Base-by-base conservation (phyloP, 2,113 vertebrate species). In the Prinia subflava region DNA sequence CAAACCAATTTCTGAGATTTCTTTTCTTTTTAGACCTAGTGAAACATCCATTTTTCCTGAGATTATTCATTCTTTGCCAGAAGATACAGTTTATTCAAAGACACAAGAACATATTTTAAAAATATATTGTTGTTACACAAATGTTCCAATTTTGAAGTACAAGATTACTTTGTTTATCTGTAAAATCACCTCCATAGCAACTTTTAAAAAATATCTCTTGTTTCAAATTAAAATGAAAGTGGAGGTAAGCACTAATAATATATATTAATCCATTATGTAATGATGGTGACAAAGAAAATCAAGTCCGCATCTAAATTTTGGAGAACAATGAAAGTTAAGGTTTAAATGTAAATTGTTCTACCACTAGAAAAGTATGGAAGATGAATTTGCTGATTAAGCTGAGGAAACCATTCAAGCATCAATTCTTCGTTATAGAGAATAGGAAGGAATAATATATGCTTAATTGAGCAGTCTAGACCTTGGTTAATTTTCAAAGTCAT, bases 351-450 rank as follows among this genome's bases (percentile, higher is more conserved):
- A 68, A 84, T 79, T 87, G 27, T 68, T 71, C 73, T 64, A n/a
- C 22, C 57, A 59, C 57, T 91, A 47, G 80, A 64, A 84, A 82
- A 57, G 22, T 68, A 71, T 17, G 5, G 49, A 87, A 91, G 77
- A 91, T 44, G 79, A 65, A 94, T 97, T 69, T 89, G 62, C 80
- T 95, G 94, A 92, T 94, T 87, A 95, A 92, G 46, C 41, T 82
- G 52, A 82, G 53, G 31, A 89, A 89, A 87, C 20, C 56, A 79
- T 60, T 92, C 65, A 95, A 89, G 87, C 69, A 87, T 83, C 44
- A 95, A 89, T 87, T 95, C 53, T 78, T 90, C 56, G 79, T 94
- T 92, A 91, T 10, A 87, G 57, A 87, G 49, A 92, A 69, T 9
- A 79, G 46, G 46, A 89, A 89, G 56, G 22, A 74, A 84, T 75